Evolutionary conservation across 2,888 invertebrate species (phyloP), one percentile per base, ranked within the genome.

Genomic region (Meteorus cinctellus): DNA sequence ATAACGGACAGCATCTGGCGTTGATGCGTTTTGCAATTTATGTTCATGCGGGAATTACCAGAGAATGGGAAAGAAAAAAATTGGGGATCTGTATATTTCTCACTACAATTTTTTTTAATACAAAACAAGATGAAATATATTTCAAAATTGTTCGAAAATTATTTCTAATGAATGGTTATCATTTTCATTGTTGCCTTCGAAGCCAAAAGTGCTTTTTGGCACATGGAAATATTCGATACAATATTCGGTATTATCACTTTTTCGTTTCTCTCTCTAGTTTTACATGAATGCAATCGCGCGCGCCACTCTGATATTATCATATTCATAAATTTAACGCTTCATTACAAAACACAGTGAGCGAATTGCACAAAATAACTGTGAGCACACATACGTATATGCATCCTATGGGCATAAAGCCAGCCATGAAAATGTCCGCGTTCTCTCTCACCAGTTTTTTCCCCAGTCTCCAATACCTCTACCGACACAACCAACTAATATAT

Each of bases 251-350:
- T 51, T 69, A 59, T 69, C 27, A 45, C 29, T 68, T 68, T 5
- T 45, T 16, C n/a, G 0, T 8, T 51, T n/a, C 29, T 68, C 48
- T 27, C 48, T 29, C 10, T 51, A 27, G 19, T 59, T 36, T 69
- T 55, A 29, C 8, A 24, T 24, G 27, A 27, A 19, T 66, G 24
- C 48, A 48, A 68, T 34, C 10, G 65, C 41, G 34, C 19, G 34
- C 24, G 12, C 34, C 41, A 14, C 24, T 36, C 36, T 36, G 69
- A 69, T 59, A 69, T 59, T 55, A 69, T 59, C 36, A 59, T 55
- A 69, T 69, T 69, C 55, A 59, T 69, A 69, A 69, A 69, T 69
- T 59, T n/a, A 14, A 31, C 24, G 34, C 59, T 59, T 59, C 69
- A 59, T 69, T 69, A 69, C 55, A 59, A 69, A 59, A 70, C 24